Evolutionary conservation across 2,888 invertebrate species (phyloP).

Genomic region (Girardia tigrina): DNA sequence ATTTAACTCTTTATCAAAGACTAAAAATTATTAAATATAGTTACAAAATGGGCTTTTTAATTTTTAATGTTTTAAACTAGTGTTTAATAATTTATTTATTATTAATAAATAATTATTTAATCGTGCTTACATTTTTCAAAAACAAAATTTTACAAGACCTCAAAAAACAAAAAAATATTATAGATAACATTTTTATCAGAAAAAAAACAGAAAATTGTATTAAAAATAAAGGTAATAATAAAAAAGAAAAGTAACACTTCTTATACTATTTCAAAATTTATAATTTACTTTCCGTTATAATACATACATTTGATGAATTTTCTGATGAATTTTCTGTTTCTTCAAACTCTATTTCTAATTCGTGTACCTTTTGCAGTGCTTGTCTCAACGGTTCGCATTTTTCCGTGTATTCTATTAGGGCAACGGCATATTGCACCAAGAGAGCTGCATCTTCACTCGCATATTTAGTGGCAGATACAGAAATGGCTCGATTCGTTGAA

Average conservation of each 20-base stretch:
- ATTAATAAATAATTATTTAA: too few species aligned
- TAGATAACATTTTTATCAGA: neutral
- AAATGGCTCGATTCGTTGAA: slow-evolving; percentile 41
- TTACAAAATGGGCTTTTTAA: too few species aligned
- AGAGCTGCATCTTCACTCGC: slow-evolving; percentile 50
- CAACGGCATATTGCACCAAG: slow-evolving; percentile 49
- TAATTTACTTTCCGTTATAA: too few species aligned
- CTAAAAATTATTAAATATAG: too few species aligned
- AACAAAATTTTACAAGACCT: too few species aligned
- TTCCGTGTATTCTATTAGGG: slow-evolving; percentile 48
- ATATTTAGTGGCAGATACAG: slow-evolving; percentile 47
- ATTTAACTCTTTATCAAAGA: too few species aligned
- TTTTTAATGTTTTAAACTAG: too few species aligned
- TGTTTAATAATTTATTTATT: too few species aligned
- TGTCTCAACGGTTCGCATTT: slow-evolving; percentile 44
- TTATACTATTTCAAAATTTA: too few species aligned
- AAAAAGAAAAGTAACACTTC: neutral
- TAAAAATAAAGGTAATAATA: neutral
- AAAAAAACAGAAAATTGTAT: neutral
- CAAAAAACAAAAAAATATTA: neutral
- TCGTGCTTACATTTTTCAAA: too few species aligned
- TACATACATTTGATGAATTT: neutral
- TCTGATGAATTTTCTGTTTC: slow-evolving; percentile 44
- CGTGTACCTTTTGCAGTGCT: slow-evolving; percentile 43
- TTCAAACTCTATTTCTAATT: slow-evolving; percentile 47